phyloP scores from a whole-genome alignment of 2,113 vertebrate species.

The Ageneiosus marmoratus region DNA sequence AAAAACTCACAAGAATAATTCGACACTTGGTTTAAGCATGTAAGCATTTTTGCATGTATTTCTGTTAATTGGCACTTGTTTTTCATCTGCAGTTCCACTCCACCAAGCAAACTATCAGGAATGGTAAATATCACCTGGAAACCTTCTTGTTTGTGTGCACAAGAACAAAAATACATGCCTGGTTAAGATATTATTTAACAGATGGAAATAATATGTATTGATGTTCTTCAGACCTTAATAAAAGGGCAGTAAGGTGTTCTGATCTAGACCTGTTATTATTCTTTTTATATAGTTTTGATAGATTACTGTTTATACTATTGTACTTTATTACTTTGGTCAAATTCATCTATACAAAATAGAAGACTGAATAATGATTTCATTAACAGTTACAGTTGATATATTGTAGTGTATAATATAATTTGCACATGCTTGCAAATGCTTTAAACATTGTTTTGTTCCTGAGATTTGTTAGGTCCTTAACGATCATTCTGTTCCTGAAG shows the following conservation, averaged over 20 bases:
- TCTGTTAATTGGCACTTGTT: neutral
- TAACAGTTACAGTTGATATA: slow-evolving; percentile 28
- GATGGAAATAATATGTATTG: neutral
- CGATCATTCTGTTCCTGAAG: slow-evolving; percentile 24
- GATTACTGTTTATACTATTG: neutral
- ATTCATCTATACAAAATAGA: neutral
- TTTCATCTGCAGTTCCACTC: neutral
- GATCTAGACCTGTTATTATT: neutral
- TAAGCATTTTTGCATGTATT: neutral
- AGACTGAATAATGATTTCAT: slow-evolving; percentile 47
- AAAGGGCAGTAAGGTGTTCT: neutral
- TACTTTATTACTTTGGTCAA: neutral
- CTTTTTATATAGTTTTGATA: neutral
- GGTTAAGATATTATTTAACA: neutral
- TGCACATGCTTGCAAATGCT: slow-evolving; percentile 32
- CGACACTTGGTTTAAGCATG: neutral
- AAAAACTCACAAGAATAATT: neutral
- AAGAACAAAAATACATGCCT: neutral
- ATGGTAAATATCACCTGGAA: neutral
- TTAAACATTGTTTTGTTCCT: slow-evolving; percentile 29
- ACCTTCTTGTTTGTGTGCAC: neutral
- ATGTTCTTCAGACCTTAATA: neutral
- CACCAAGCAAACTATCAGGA: no score
- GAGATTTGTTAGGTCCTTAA: slow-evolving; percentile 24
- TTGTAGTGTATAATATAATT: slow-evolving; percentile 23